Evolutionary conservation across 2,888 invertebrate species (phyloP), one percentile per base, ranked within the genome.

Genomic region (Dascillus cervinus): DNA sequence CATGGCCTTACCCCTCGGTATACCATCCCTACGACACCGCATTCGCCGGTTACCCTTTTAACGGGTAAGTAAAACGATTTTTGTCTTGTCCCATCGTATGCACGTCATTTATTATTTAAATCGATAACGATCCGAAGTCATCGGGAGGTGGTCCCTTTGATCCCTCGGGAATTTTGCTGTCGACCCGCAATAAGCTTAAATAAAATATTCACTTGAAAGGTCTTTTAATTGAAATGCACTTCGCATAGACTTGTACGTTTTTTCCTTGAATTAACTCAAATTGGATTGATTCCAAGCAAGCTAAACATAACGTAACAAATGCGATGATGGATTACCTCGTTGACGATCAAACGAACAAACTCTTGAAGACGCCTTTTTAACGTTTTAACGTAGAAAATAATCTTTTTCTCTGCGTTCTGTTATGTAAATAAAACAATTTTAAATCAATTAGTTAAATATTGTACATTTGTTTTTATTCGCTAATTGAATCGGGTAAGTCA

Each of bases 11-110:
- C 66, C 85, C 89, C 33, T 81, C 88, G 22, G 86, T 90, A 45
- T 91, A 91, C 67, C 91, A 92, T 67, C 90, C 91, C 29, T 92
- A 92, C 67, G 92, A 94, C 58, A 84, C 89, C 38, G 86, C 89
- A 37, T 87, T 92, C 62, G 87, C 88, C 39, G 87, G 88, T 52
- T 92, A 94, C 72, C 89, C 91, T 46, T 94, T 92, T 71, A 90
- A 89, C 69, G 89, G 90, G 91, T 91, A 71, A 89, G 89, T 75
- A 4, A 6, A 17, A 17, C 17, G 5, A 6, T 17, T n/a, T n/a
- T n/a, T n/a, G n/a, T n/a, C n/a, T n/a, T n/a, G 37, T 39, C 37
- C 34, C 41, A 34, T n/a, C n/a, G n/a, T n/a, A 41, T 39, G 39
- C 35, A 36, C 39, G 44, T 43, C 49, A 47, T 50, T 50, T 49